phyloP scores from a whole-genome alignment of 1,140 invertebrate species.

The Conus betulinus region DNA sequence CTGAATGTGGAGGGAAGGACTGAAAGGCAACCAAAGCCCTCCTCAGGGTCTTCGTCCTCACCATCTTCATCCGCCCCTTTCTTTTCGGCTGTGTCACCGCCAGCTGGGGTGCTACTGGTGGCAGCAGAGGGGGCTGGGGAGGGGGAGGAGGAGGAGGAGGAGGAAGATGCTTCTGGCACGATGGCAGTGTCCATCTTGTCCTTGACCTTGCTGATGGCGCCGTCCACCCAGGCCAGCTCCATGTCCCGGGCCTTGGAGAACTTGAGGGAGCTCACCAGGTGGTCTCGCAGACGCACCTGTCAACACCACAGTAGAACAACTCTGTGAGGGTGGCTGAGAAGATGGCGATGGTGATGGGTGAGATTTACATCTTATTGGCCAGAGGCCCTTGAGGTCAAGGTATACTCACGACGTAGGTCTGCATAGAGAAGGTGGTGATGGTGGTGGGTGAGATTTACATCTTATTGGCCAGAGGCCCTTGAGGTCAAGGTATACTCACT shows the following conservation, averaged over 20 bases:
- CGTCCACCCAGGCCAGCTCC: constrained; percentile 96
- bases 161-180: constrained; percentile 37
- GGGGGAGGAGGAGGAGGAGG: not conserved
- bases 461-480: too few species aligned
- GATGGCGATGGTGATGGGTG: not conserved
- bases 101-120: not conserved
- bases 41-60: constrained; percentile 31
- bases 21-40: too few species aligned
- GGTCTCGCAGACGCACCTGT: constrained; percentile 91
- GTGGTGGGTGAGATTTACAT: too few species aligned
- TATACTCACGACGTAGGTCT: too few species aligned
- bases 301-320: not conserved
- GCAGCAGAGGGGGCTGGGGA: not conserved
- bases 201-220: constrained; percentile 60
- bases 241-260: constrained; percentile 83
- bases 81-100: constrained; percentile 66
- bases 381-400: too few species aligned
- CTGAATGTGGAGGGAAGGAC: too few species aligned
- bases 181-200: constrained; percentile 64
- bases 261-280: constrained; percentile 90
- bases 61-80: constrained; percentile 66
- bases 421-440: too few species aligned
- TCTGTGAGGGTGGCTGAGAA: not conserved
- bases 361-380: too few species aligned
- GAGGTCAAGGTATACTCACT: too few species aligned